Conservation (phyloP, 2,888 invertebrate genomes). For the Invenusta paracnida region DNA sequence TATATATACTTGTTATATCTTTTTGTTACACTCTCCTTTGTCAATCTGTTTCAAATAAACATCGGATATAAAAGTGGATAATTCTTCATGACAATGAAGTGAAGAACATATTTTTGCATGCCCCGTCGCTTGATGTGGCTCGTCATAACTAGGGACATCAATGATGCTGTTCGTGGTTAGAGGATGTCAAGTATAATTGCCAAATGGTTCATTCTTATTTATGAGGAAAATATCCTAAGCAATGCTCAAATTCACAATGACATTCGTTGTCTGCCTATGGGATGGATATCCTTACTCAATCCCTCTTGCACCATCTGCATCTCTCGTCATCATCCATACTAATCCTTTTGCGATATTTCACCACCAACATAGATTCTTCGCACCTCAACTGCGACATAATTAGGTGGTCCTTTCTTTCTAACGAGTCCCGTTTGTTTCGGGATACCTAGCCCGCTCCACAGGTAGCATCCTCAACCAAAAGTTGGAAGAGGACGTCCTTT, state of each 20-base stretch:
- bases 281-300: background rate
- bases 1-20: too few relatives aligned
- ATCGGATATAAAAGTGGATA: background rate
- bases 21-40: too few relatives aligned
- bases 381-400: background rate
- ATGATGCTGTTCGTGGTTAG: too few relatives aligned
- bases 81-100: background rate
- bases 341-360: background rate
- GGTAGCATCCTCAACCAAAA: conserved; percentile 38
- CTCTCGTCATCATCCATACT: background rate
- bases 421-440: too few relatives aligned
- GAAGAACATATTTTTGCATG: background rate
- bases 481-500: conserved; percentile 42
- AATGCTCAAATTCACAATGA: background rate
- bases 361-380: background rate
- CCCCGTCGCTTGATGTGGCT: background rate
- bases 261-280: background rate
- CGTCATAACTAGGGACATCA: too few relatives aligned
- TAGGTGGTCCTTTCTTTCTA: too few relatives aligned
- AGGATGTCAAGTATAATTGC: background rate
- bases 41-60: background rate
- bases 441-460: conserved; percentile 50
- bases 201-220: background rate
- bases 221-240: background rate
- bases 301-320: background rate